phyloP scores from a whole-genome alignment of 2,888 invertebrate genomes.

The Drosophila diplacantha region DNA sequence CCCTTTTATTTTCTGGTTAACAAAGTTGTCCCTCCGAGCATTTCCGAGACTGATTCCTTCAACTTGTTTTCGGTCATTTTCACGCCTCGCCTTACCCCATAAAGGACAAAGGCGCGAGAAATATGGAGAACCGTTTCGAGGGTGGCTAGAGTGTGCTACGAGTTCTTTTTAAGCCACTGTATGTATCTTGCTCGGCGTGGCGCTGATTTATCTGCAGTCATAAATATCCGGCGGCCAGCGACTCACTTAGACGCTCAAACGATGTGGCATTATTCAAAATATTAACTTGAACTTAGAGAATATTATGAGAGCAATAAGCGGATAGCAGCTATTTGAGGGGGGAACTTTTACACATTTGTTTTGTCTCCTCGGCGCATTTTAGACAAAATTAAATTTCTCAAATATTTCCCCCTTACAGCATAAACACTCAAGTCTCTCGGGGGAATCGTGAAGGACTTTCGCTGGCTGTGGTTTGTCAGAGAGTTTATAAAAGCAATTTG shows the following conservation, averaged over 20 bases:
- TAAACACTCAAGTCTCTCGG: constrained; percentile 5
- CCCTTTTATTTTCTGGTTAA: constrained; percentile 6
- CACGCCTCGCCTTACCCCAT: constrained; percentile 24
- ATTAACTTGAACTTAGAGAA: constrained; percentile 59
- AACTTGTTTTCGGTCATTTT: constrained; percentile 27
- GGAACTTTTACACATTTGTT: constrained; percentile 13
- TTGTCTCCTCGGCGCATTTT: constrained; percentile 22
- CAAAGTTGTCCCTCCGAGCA: constrained; percentile 25
- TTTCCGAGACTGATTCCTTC: constrained; percentile 21
- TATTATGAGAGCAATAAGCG: constrained; percentile 36
- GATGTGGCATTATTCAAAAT: constrained; percentile 65
- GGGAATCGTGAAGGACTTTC: constrained; percentile 16
- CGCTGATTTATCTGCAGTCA: constrained; percentile 49
- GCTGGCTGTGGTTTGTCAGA: constrained; percentile 51
- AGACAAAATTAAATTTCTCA: constrained; percentile 55
- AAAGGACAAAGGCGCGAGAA: constrained; percentile 33
- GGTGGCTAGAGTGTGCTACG: constrained; percentile 22
- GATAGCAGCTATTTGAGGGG: constrained; percentile 3
- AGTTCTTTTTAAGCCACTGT: not conserved
- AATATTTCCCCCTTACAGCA: constrained; percentile 19
- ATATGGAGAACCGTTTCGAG: constrained; percentile 43
- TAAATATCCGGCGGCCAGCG: constrained; percentile 49
- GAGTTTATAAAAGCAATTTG: constrained; percentile 67
- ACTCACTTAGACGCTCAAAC: constrained; percentile 63
- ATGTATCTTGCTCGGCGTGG: constrained; percentile 18